Evolutionary conservation across 2,888 invertebrate genomes (phyloP).

Genomic region (Synanthedon myopaeformis): DNA sequence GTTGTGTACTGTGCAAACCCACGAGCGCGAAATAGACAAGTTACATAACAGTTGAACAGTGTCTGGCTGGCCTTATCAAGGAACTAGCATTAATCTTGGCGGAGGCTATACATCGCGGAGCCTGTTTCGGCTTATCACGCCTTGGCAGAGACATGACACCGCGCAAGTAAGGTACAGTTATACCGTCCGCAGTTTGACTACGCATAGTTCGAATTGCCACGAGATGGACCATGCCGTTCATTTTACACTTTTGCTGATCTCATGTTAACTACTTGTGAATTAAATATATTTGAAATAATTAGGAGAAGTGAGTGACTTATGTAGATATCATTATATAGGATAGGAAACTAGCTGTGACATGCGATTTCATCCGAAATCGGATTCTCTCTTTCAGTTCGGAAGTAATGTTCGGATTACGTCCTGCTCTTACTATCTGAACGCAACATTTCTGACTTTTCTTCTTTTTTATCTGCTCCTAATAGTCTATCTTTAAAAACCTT

Average conservation of each 20-base stretch:
- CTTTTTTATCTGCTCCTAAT: no score
- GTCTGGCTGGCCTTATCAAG: constrained; percentile 4
- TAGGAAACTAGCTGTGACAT: no score
- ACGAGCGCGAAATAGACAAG: constrained; percentile 3
- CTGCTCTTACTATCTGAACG: no score
- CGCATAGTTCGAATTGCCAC: neutral
- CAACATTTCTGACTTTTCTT: no score
- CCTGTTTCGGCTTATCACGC: constrained; percentile 21
- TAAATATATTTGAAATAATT: no score
- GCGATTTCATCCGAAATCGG: no score
- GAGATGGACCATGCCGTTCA: neutral
- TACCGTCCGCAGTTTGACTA: neutral
- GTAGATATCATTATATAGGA: no score
- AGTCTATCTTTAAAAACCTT: no score
- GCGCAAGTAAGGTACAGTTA: constrained; percentile 22
- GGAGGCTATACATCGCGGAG: constrained; percentile 7
- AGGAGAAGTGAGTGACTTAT: no score
- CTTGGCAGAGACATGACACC: constrained; percentile 18
- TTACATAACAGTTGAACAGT: constrained; percentile 1
- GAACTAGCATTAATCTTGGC: constrained; percentile 9
- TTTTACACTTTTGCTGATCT: neutral
- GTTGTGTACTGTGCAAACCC: neutral
- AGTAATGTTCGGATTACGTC: no score
- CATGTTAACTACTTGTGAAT: neutral
- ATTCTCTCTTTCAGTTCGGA: no score